Percentiles rank a stretch among this genome's conserved stretches.
phyloP scores from a whole-genome alignment of 1,140 invertebrate species.

The Diorhabda carinulata region DNA sequence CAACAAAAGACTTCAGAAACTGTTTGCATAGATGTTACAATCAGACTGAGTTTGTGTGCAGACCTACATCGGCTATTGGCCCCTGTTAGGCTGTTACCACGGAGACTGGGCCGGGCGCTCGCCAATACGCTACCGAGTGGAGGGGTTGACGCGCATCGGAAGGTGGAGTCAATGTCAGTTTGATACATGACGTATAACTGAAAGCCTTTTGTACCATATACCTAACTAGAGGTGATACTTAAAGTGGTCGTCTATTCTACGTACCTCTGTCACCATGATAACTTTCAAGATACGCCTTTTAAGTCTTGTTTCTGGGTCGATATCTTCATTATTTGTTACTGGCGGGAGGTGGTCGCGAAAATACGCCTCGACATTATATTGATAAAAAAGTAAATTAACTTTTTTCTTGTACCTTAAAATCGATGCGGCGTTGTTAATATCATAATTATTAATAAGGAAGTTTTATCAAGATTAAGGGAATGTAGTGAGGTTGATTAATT shows the following conservation, averaged over 20 bases:
- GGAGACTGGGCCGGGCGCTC: conserved; percentile 27
- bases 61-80: conserved; percentile 29
- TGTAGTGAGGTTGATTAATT: not conserved
- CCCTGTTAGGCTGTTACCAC: conserved; percentile 31
- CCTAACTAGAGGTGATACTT: conserved; percentile 47
- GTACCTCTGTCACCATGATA: conserved; percentile 33
- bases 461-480: not conserved
- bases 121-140: conserved; percentile 30
- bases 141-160: conserved; percentile 28
- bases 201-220: conserved; percentile 39
- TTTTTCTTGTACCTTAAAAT: not conserved
- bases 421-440: not conserved
- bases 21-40: conserved; percentile 25
- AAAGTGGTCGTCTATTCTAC: conserved; percentile 43
- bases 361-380: not conserved
- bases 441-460: not conserved
- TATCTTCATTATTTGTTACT: conserved; percentile 19
- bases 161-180: conserved; percentile 34
- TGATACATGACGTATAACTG: conserved; percentile 31
- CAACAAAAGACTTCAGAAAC: conserved; percentile 13
- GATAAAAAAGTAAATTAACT: conserved; percentile 2
- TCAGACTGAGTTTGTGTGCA: conserved; percentile 30
- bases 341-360: not conserved
- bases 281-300: conserved; percentile 38
- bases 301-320: conserved; percentile 32